Evolutionary conservation across 2,113 vertebrate genomes (phyloP), one percentile per base, ranked within the genome.

Genomic region (Miniopterus natalensis): DNA sequence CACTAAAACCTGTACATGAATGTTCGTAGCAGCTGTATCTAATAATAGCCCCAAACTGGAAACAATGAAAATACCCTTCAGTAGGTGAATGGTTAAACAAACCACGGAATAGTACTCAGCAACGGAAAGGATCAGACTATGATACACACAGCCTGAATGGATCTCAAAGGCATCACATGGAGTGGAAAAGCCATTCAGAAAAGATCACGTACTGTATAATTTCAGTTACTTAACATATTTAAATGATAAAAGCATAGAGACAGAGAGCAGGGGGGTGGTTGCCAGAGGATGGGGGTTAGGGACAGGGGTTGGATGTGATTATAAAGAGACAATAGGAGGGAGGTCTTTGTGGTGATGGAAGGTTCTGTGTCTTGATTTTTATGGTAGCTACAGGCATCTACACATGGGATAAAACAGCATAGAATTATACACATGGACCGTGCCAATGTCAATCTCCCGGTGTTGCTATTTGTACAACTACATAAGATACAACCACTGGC

Each of bases 401-500:
- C 3, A 2, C 1, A 1, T 0, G 29, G 31, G 80, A 51, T 4
- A 13, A 40, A 47, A 20, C 2, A 59, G n/a, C 25, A 20, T 0
- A 36, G 49, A 75, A 9, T 27, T 23, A 3, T 11, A 31, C 11
- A n/a, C 51, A 23, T 4, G 2, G 5, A 0, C 15, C 1, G 14
- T 1, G 4, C 57, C 23, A 4, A 10, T 0, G 6, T 15, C 25
- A 1, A 3, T 20, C 77, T 94, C 77, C 27, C 6, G 66, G 23
- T 6, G 75, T 63, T 29, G 45, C 47, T 27, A 1, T 6, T 2
- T 2, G 4, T 0, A 4, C 14, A 2, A 8, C 1, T 4, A 15
- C 1, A 9, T 20, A 27, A 89, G 51, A 5, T 20, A 2, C 1
- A 29, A 0, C 11, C 59, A 10, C 3, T 1, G 7, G 21, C 9